These are phyloP conservation scores for Caiman crocodilus DNA, from an alignment of 2,797 vertebrate genomes.

Conservation along the genomic window DNA sequence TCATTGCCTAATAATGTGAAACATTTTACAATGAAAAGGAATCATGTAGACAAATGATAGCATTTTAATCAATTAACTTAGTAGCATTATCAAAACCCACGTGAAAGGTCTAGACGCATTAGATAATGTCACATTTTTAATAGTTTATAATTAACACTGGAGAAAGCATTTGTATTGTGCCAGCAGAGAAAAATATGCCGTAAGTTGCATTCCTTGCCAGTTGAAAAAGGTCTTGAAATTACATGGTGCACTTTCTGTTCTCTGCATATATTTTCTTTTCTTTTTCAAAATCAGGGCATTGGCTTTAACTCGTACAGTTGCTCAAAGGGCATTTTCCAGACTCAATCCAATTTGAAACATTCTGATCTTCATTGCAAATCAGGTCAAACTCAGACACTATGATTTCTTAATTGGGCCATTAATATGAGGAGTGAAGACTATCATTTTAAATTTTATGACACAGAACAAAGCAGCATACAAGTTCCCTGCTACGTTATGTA, in stretches of 20 bases:
- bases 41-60: conserved; percentile 54
- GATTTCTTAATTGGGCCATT: conserved; percentile 39
- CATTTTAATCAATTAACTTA: conserved; percentile 59
- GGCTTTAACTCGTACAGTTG: background rate
- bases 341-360: background rate
- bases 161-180: background rate
- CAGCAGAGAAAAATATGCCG: background rate
- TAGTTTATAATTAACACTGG: conserved; percentile 16
- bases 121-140: conserved; percentile 23
- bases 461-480: background rate
- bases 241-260: background rate
- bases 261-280: background rate
- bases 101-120: conserved; percentile 31
- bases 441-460: conserved; percentile 52
- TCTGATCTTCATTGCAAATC: background rate
- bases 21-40: conserved; percentile 48
- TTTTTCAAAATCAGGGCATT: background rate
- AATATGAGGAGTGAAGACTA: conserved; percentile 59
- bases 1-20: conserved; percentile 40
- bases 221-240: background rate
- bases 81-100: conserved; percentile 7
- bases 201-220: background rate
- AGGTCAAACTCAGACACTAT: background rate
- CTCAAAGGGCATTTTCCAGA: background rate
- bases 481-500: conserved; percentile 6